Evolutionary conservation across 1,140 invertebrate genomes (phyloP).

Genomic region (Euschistus heros): DNA sequence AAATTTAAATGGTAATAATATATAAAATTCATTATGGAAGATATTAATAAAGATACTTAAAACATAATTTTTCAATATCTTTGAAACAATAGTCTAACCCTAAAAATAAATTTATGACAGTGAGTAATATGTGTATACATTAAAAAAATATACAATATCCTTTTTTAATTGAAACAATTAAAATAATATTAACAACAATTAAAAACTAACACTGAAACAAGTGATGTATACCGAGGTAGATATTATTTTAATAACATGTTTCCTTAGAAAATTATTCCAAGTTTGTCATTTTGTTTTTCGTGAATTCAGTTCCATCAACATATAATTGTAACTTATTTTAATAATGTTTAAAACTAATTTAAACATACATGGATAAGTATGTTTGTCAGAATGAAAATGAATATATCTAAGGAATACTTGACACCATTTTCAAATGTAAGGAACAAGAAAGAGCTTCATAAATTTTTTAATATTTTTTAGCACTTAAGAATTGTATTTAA

Average conservation of each 20-base stretch:
- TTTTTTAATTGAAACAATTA: background rate
- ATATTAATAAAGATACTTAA: background rate
- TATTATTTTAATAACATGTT: background rate
- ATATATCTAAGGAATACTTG: too few relatives aligned
- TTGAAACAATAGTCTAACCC: background rate
- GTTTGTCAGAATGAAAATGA: too few relatives aligned
- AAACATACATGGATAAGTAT: too few relatives aligned
- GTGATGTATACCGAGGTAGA: constrained; percentile 12
- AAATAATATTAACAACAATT: constrained; percentile 9
- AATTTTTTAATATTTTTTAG: too few relatives aligned
- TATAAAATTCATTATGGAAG: background rate
- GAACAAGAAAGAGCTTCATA: too few relatives aligned
- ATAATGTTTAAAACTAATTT: too few relatives aligned
- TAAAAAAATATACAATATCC: constrained; percentile 3
- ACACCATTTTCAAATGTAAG: too few relatives aligned
- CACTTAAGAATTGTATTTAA: too few relatives aligned
- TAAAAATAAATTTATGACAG: background rate
- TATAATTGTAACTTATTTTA: too few relatives aligned
- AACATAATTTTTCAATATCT: background rate
- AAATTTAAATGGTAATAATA: background rate
- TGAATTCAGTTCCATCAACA: too few relatives aligned
- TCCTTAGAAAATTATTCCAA: background rate
- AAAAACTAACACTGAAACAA: constrained; percentile 8
- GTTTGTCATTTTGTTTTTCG: background rate
- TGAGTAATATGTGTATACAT: background rate